Evolutionary conservation across 2,113 vertebrate species (phyloP), one percentile per base, ranked within the genome.

Genomic region (Chaetorhynchus papuensis): DNA sequence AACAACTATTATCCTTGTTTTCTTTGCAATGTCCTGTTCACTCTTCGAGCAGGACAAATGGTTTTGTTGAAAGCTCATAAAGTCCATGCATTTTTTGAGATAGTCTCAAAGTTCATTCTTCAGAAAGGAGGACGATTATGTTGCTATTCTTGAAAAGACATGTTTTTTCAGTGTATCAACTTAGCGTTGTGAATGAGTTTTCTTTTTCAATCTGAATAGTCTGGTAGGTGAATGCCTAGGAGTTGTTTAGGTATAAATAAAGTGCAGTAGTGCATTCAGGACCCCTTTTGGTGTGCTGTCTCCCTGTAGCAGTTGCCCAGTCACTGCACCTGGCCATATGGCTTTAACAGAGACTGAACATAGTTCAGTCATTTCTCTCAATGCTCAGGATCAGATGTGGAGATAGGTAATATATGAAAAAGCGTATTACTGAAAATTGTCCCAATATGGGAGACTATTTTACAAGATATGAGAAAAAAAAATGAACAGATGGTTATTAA

Each of bases 401-500:
- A 89, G 84, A 74, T 78, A 42, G 56, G 28, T 61, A 86, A 31
- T 90, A 30, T 19, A 76, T 52, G 70, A 83, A 85, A 85, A 95
- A 87, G 22, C 0, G 0, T 72, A 56, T 86, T 83, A 83, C 66
- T 83, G 76, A 93, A 85, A 80, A 76, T 72, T 86, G 61, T 88
- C 91, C 79, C 68, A 88, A 11, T 85, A 72, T 56, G 86, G 70
- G 71, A 83, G 49, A 41, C 53, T 90, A 24, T 88, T 90, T 83
- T 90, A 78, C 57, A 92, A 93, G 83, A 83, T 56, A 79, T 2
- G 86, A 83, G 53, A 10, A 17, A 76, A 47, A 74, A 88, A 83
- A 76, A 56, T 19, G 71, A 88, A 83, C 86, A 95, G 86, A 72
- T 94, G 75, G 86, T 90, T 94, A 92, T 92, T 96, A 92, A 85